Conservation (phyloP, 64 coral and sea anemone genomes). For the Porites australiensis region DNA sequence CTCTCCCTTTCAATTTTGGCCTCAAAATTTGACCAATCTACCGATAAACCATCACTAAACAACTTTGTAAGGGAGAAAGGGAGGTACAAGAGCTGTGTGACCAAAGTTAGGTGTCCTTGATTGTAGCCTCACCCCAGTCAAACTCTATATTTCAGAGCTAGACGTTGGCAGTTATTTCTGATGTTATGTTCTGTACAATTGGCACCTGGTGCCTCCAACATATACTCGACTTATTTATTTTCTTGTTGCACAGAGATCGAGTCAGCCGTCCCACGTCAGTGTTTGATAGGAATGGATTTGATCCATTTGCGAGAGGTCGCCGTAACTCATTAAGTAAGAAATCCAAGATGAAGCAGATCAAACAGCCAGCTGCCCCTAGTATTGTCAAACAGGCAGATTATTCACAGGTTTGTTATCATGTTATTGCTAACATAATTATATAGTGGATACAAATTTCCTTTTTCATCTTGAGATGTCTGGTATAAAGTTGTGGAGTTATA, state of each 20-base stretch:
- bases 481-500: too few relatives aligned
- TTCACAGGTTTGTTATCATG: slow-evolving; percentile 67
- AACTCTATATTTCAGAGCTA: too few relatives aligned
- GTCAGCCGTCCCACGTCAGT: slow-evolving; percentile 91
- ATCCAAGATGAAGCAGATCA: slow-evolving; percentile 90
- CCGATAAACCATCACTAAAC: too few relatives aligned
- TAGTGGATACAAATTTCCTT: too few relatives aligned
- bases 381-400: slow-evolving; percentile 89
- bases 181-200: background rate
- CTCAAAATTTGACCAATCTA: too few relatives aligned
- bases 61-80: too few relatives aligned
- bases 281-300: slow-evolving; percentile 93
- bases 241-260: slow-evolving; percentile 69
- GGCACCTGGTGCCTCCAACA: background rate
- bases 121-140: too few relatives aligned
- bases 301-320: slow-evolving; percentile 87
- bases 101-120: too few relatives aligned
- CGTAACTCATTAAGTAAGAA: slow-evolving; percentile 92
- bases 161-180: too few relatives aligned
- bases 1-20: too few relatives aligned
- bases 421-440: background rate
- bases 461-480: too few relatives aligned
- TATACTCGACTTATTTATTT: background rate
- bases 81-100: too few relatives aligned
- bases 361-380: slow-evolving; percentile 82